Evolutionary conservation across 1,140 invertebrate species (phyloP), one percentile per base, ranked within the genome.

Genomic region (Matsumurasca onukii): DNA sequence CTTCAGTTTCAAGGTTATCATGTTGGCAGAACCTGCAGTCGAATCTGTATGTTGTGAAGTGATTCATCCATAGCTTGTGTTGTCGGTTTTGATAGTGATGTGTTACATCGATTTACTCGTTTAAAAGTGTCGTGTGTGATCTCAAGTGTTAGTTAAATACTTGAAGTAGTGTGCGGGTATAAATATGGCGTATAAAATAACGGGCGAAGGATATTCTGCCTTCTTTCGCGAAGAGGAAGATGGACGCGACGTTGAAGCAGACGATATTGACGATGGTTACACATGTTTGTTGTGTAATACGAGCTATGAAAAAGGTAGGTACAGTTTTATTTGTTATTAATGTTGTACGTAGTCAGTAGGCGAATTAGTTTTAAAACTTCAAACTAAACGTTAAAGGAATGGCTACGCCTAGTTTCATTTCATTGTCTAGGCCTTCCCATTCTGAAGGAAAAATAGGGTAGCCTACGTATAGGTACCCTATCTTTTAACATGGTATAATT

Each of bases 221-320:
- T 71, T 67, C 52, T 71, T 71, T 65, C 31, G 70, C 1, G 70
- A 71, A 34, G 67, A 71, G 63, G 70, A 71, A 65, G 70, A 71
- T 49, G 70, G 70, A 2, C 61, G 70, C 3, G 66, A 52, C 39
- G 34, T 52, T 22, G 45, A 59, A 65, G 70, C 67, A 67, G 69
- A 65, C 52, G 70, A 71, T 66, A 65, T 71, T 39, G 70, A 71
- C 51, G 70, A 71, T 66, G 70, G 70, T 27, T 71, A 71, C 70
- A 71, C 70, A 64, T 71, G 70, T 61, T 66, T 71, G 17, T 51
- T 71, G 25, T 71, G 70, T 65, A 71, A 71, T 34, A 71, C 70
- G 24, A 71, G 67, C 52, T 71, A 71, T 55, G 70, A 71, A 71
- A 71, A 71, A 71, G 70, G 70, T 71, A 69, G 13, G 34, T n/a